Base-by-base conservation (phyloP, 2,113 vertebrate genomes). In the Leptodactylus fuscus region DNA sequence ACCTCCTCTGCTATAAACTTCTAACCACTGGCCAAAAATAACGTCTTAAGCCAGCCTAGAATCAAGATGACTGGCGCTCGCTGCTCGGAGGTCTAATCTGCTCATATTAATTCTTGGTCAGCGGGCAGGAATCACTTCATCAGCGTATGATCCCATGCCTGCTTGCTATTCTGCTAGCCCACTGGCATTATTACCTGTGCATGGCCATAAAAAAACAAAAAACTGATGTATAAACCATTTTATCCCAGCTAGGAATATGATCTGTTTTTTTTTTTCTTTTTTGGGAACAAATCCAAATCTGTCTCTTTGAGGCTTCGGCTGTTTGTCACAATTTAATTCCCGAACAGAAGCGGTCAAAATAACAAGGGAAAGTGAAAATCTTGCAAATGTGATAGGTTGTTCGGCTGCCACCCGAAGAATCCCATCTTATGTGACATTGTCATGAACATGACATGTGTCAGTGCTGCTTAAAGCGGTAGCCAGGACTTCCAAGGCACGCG, bases 301-400 rank as follows among this genome's bases (percentile, higher is more conserved):
- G 20, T 82, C 22, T 83, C 51, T 71, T 49, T 41, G 80, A 69
- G 41, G n/a, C 60, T 34, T 55, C 2, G 11, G 16, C 18, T 77
- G 20, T 77, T 77, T 84, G 55, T 24, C 16, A 81, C 7, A 80
- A 36, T 22, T 71, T 29, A 81, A 41, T 0, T 38, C 32, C 53
- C 84, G 34, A 88, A n/a, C 60, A 90, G 12, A 24, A 67, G 87
- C 8, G 89, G 41, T 36, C 87, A 90, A 89, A 81, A 55, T 73
- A 86, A 1, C 20, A 80, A 15, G 9, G 80, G 8, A 87, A 88
- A 90, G 84, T 65, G 7, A 88, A 89, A 34, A 0, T 0, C 2
- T 51, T 11, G 12, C 58, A 85, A 89, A 87, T 4, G 18, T 60
- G 87, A 74, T 81, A 71, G 4, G 76, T 9, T 16, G 41, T 81